Conservation (phyloP, 2,888 invertebrate genomes). For the Mallateleia sp. region DNA sequence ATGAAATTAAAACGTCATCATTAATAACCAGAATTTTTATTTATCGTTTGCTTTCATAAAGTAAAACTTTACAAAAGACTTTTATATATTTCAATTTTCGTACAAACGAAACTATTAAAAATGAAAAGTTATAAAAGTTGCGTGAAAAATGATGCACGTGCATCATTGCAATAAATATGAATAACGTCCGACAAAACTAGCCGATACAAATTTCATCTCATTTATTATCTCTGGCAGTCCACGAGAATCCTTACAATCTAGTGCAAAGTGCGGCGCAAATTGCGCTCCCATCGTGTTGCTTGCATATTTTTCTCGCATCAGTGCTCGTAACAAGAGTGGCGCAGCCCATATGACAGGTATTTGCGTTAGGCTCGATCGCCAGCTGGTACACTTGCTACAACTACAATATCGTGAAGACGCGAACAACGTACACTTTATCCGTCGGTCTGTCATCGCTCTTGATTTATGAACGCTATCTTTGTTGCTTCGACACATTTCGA, state of each 20-base stretch:
- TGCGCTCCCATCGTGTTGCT: slow-evolving; percentile 42
- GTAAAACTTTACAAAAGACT: too few species aligned
- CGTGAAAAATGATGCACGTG: too few species aligned
- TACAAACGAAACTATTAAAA: too few species aligned
- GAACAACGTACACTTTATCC: slow-evolving; percentile 46
- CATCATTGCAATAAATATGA: too few species aligned
- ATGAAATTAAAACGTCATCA: too few species aligned
- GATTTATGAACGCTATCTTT: slow-evolving; percentile 63
- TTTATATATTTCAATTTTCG: too few species aligned
- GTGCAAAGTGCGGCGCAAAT: slow-evolving; percentile 46
- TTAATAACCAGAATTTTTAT: too few species aligned
- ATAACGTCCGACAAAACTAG: too few species aligned
- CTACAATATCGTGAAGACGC: slow-evolving; percentile 40
- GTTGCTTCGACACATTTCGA: slow-evolving; percentile 26
- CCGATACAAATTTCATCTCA: neutral
- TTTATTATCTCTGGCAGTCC: slow-evolving; percentile 17
- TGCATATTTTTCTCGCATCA: slow-evolving; percentile 66
- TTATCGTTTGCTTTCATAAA: too few species aligned
- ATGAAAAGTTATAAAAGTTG: too few species aligned
- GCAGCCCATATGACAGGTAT: slow-evolving; percentile 58
- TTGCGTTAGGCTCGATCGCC: slow-evolving; percentile 69
- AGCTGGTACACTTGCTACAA: slow-evolving; percentile 63
- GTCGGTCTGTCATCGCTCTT: slow-evolving; percentile 61
- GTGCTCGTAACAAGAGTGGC: slow-evolving; percentile 49
- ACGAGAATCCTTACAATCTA: slow-evolving; percentile 52